phyloP scores from a whole-genome alignment of 2,888 invertebrate genomes.

The Syrphus vitripennis region DNA sequence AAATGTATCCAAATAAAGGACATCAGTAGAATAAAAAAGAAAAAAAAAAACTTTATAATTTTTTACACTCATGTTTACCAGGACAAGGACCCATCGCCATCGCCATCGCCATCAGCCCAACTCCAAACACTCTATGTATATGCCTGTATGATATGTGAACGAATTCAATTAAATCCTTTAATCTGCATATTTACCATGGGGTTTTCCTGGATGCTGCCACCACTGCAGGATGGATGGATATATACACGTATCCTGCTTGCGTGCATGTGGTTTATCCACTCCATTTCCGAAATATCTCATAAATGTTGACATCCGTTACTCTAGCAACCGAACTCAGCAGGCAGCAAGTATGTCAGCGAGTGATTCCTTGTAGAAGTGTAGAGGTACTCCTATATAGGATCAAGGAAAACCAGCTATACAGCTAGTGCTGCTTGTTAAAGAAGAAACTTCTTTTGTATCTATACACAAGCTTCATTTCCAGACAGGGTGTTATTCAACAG shows the following conservation, averaged over 20 bases:
- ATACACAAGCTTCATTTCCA: neutral
- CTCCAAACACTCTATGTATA: neutral
- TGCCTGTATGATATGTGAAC: slow-evolving; percentile 6
- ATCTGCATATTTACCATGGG: slow-evolving; percentile 62
- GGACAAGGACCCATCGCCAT: slow-evolving; percentile 25
- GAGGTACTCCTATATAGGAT: neutral
- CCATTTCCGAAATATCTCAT: slow-evolving; percentile 67
- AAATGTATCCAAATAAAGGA: slow-evolving; percentile 12
- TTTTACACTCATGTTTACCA: slow-evolving; percentile 49
- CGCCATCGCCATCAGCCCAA: no score
- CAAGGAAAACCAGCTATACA: neutral
- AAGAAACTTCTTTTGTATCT: neutral
- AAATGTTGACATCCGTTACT: slow-evolving; percentile 69
- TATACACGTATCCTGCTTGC: slow-evolving; percentile 35
- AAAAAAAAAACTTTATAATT: neutral
- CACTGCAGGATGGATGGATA: slow-evolving; percentile 36
- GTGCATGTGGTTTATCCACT: slow-evolving; percentile 68
- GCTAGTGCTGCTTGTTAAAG: neutral
- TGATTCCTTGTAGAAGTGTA: no score
- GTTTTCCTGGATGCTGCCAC: slow-evolving; percentile 35
- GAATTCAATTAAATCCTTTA: slow-evolving; percentile 69
- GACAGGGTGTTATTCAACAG: slow-evolving; percentile 12
- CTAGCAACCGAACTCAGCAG: neutral
- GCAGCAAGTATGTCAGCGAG: neutral
- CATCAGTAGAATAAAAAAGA: neutral